Base-by-base conservation (phyloP, 1,140 invertebrate genomes). In the Cephus cinctus region DNA sequence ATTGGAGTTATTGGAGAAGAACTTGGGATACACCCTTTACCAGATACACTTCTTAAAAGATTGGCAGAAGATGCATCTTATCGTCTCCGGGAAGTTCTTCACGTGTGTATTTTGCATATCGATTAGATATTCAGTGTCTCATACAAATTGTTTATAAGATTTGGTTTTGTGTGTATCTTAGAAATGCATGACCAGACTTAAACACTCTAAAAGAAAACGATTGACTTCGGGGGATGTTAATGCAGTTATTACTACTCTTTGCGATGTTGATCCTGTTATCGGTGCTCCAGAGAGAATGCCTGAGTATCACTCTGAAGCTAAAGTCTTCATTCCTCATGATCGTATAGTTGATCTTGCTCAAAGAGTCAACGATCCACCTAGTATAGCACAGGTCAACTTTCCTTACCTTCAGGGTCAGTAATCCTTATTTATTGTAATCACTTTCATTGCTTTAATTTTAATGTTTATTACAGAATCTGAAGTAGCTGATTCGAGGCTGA, bases 61-160 rank as follows among this genome's bases (percentile, higher is more conserved):
- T 43, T 77, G 1, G 69, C 74, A 0, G 73, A 77, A 50, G 74
- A 77, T 67, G 73, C 73, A 42, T 75, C 74, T 0, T 77, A 77
- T 56, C 65, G 71, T 32, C 50, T 77, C 12, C 55, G 73, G 56
- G 74, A 75, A 67, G 67, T 77, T 59, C 59, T 77, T 31, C 67
- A 77, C 43, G 74, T 76, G 45, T 55, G 50, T 49, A 23, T 40
- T 18, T 20, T 23, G n/a, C n/a, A n/a, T n/a, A n/a, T n/a, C n/a
- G n/a, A n/a, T n/a, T n/a, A n/a, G n/a, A n/a, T n/a, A n/a, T n/a
- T n/a, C n/a, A n/a, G n/a, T n/a, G n/a, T n/a, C n/a, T n/a, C n/a
- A 36, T 16, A 36, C 11, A 32, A 21, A 51, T 5, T 47, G 23
- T 34, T 23, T 21, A 38, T 12, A 16, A 12, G 4, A 23, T 2